A percentile compares a stretch with the other conserved stretches of the same genome.
Conservation (phyloP, 2,888 invertebrate genomes). For the Xestia sexstrigata region DNA sequence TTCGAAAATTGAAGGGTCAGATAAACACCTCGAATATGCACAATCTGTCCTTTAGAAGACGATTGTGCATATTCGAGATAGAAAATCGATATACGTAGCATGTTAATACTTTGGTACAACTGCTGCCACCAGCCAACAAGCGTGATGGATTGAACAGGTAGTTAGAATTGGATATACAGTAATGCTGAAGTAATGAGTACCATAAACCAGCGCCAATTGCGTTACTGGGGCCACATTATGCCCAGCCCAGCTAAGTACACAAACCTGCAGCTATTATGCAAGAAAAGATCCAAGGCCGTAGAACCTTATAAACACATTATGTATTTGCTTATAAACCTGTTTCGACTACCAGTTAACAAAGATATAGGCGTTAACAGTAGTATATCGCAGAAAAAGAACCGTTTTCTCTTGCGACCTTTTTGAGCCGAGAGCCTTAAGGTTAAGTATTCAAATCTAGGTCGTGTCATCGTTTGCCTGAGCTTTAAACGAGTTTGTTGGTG, state of each 20-base stretch:
- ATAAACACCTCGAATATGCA: neutral
- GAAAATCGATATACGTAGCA: too few species aligned
- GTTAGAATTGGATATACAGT: neutral
- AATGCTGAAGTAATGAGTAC: neutral
- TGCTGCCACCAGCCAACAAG: too few species aligned
- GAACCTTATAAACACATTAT: constrained; percentile 1
- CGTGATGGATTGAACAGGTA: neutral
- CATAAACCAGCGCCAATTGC: neutral
- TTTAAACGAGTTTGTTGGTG: neutral
- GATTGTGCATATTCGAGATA: too few species aligned
- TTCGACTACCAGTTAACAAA: neutral
- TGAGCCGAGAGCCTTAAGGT: neutral
- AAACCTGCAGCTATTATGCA: constrained; percentile 22
- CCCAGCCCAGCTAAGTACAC: neutral
- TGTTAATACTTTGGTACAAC: neutral
- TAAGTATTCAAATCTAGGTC: constrained; percentile 1
- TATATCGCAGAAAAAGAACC: neutral
- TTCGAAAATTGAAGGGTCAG: neutral
- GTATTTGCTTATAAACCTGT: constrained; percentile 8
- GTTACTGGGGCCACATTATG: neutral
- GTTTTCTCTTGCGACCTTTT: constrained; percentile 18
- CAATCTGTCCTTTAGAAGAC: too few species aligned
- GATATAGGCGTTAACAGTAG: neutral
- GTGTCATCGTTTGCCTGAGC: constrained; percentile 6
- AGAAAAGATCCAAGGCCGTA: constrained; percentile 29